Percentiles rank a stretch among this genome's conserved stretches.
phyloP scores from a whole-genome alignment of 2,797 vertebrate genomes.

The Xerus rutilus region DNA sequence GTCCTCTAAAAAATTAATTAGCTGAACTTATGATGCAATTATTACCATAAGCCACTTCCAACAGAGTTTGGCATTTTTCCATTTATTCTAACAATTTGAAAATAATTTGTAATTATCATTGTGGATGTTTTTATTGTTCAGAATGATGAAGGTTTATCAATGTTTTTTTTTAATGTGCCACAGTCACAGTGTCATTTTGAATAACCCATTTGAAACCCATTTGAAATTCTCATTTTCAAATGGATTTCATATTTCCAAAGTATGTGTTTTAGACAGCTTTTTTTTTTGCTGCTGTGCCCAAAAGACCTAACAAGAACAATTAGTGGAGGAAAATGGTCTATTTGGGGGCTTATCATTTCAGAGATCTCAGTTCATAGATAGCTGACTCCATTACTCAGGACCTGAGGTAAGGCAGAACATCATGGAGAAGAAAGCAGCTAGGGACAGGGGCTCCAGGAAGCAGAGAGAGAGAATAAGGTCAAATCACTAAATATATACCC shows the following conservation, averaged over 20 bases:
- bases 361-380: no score
- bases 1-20: slow-evolving; percentile 44
- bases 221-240: slow-evolving; percentile 1
- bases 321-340: no score
- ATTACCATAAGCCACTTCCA: slow-evolving; percentile 7
- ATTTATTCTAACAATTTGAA: slow-evolving; percentile 39
- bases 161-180: slow-evolving; percentile 6
- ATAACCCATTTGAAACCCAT: slow-evolving; percentile 20
- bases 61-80: not conserved
- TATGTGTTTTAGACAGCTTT: not conserved
- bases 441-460: no score
- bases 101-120: slow-evolving; percentile 51
- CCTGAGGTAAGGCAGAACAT: no score
- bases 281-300: no score
- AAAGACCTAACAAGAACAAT: no score
- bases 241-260: slow-evolving; percentile 11
- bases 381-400: no score
- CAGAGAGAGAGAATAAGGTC: no score
- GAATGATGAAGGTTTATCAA: slow-evolving; percentile 34
- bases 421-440: no score
- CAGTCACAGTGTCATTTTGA: slow-evolving; percentile 9
- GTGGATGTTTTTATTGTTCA: slow-evolving; percentile 45
- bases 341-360: no score
- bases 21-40: slow-evolving; percentile 15
- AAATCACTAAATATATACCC: no score